Conservation (phyloP, 2,888 invertebrate genomes). For the Caenorhabditis plicata region DNA sequence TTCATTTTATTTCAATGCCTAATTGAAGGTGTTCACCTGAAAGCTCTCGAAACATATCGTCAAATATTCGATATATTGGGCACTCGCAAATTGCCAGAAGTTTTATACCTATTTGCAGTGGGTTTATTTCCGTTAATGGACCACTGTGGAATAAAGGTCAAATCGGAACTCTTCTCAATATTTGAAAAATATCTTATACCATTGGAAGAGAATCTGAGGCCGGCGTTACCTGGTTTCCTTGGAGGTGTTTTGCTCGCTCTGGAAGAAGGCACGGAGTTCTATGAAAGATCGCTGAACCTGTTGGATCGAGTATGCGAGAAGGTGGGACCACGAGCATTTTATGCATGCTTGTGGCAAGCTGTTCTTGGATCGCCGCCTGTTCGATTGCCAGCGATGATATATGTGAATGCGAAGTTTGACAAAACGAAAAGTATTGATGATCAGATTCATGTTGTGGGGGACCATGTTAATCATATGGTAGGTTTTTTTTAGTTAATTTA, state of each 20-base stretch:
- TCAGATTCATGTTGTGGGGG: conserved; percentile 81
- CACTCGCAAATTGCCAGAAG: conserved; percentile 67
- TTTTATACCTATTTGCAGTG: conserved; percentile 67
- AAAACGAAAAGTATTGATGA: conserved; percentile 78
- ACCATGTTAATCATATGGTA: conserved; percentile 81
- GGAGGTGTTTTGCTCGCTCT: conserved; percentile 81
- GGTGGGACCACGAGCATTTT: conserved; percentile 79
- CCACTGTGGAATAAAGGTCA: conserved; percentile 78
- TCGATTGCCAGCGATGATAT: conserved; percentile 80
- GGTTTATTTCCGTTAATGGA: conserved; percentile 86
- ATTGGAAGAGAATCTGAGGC: conserved; percentile 76
- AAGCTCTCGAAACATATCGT: conserved; percentile 86
- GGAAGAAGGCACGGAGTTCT: conserved; percentile 66
- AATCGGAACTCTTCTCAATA: conserved; percentile 78
- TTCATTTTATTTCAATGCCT: neutral
- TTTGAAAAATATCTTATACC: conserved; percentile 86
- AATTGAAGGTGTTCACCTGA: conserved; percentile 78
- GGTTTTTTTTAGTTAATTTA: no score
- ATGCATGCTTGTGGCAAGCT: conserved; percentile 83
- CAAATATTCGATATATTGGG: conserved; percentile 87
- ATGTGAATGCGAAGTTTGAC: conserved; percentile 79
- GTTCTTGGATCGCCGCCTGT: conserved; percentile 80
- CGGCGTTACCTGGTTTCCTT: conserved; percentile 84
- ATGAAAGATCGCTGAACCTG: conserved; percentile 52
- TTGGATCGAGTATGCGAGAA: conserved; percentile 65